These are phyloP conservation scores for Nibea coibor DNA, from an alignment of 2,113 vertebrate genomes.

Conservation along the genomic window DNA sequence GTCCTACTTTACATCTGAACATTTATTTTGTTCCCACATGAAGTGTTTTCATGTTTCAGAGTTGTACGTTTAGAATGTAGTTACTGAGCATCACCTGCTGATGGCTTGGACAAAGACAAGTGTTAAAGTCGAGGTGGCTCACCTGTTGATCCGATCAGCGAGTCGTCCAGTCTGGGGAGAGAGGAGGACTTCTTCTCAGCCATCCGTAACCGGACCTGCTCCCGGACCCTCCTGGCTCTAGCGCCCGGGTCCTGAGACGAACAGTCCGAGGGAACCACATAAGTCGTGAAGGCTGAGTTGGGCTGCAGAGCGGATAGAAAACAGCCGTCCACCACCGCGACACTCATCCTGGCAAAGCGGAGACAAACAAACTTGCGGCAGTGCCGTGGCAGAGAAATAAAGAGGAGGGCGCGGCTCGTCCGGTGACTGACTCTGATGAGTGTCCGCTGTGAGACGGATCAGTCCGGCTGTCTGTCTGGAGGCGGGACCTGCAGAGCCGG, in stretches of 20 bases:
- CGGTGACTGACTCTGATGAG: not conserved
- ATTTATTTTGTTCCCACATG: not conserved
- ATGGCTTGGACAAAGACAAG: not conserved
- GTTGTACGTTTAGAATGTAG: not conserved
- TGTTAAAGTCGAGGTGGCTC: constrained; percentile 14
- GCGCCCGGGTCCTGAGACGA: constrained; percentile 67
- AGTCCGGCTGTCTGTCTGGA: constrained; percentile 10
- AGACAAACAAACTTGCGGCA: no score
- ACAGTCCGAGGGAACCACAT: constrained; percentile 77
- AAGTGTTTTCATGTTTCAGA: not conserved
- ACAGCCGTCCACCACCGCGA: constrained; percentile 70
- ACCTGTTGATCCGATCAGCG: constrained; percentile 70
- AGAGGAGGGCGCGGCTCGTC: not conserved
- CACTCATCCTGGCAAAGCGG: constrained; percentile 52
- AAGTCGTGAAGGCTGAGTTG: constrained; percentile 78
- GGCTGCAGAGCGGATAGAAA: constrained; percentile 84
- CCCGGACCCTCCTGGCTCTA: constrained; percentile 78
- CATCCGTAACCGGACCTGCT: constrained; percentile 84
- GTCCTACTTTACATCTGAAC: not conserved
- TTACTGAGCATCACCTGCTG: not conserved
- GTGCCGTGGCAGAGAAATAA: not conserved
- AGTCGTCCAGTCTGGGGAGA: constrained; percentile 65
- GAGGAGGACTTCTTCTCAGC: constrained; percentile 79
- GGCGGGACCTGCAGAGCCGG: constrained; percentile 46
- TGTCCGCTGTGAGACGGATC: constrained; percentile 48